These are phyloP conservation scores for Dynastes hyllus DNA, from an alignment of 2,888 invertebrate genomes.

Conservation along the genomic window DNA sequence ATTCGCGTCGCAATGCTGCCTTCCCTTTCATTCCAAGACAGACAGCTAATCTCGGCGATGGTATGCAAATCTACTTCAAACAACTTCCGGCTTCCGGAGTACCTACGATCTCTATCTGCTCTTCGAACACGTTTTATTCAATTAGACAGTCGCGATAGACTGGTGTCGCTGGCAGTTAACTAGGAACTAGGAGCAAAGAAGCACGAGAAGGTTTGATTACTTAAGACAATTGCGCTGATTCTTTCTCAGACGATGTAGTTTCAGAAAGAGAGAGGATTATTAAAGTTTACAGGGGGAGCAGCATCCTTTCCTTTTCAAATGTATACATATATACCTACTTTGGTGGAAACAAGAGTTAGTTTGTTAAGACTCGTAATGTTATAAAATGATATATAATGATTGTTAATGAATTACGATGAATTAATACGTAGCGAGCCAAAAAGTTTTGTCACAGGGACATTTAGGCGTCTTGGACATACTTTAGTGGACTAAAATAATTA, in stretches of 20 bases:
- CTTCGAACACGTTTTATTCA: constrained; percentile 8
- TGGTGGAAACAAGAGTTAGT: too few relatives aligned
- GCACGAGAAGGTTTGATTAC: neutral
- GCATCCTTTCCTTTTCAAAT: too few relatives aligned
- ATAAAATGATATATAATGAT: too few relatives aligned
- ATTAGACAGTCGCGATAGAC: constrained; percentile 3
- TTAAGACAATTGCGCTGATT: neutral
- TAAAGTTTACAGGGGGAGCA: too few relatives aligned
- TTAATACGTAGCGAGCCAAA: too few relatives aligned
- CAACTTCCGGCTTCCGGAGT: constrained; percentile 1
- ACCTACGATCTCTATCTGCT: neutral
- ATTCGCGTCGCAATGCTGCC: neutral
- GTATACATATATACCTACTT: too few relatives aligned
- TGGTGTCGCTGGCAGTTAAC: neutral
- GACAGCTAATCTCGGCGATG: neutral
- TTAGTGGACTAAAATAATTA: too few relatives aligned
- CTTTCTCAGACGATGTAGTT: neutral
- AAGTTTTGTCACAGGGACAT: too few relatives aligned
- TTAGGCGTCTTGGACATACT: too few relatives aligned
- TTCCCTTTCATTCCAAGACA: neutral
- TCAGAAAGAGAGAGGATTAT: neutral
- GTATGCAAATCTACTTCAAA: constrained; percentile 15
- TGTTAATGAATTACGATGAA: too few relatives aligned
- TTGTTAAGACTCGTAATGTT: too few relatives aligned
- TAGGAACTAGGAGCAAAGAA: neutral